A percentile compares a stretch with the other conserved stretches of the same genome.
Evolutionary conservation across 2,888 invertebrate genomes (phyloP).

Genomic region (Aspidapion aeneum): DNA sequence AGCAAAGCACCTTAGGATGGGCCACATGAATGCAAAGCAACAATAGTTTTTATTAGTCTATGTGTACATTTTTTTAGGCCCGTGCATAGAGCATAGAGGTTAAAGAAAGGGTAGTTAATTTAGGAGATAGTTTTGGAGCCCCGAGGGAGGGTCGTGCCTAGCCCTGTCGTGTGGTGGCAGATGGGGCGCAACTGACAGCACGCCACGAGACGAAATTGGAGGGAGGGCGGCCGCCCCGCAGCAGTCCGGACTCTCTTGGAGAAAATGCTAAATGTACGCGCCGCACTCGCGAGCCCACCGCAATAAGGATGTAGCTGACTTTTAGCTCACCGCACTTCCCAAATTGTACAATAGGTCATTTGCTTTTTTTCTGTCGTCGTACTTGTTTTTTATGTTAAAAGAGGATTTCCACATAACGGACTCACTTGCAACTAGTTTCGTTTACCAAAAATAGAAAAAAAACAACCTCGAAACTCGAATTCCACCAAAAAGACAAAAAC

Average conservation of each 20-base stretch:
- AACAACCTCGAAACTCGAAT: too few species aligned
- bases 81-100: background rate
- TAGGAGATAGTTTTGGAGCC: background rate
- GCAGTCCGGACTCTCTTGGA: too few species aligned
- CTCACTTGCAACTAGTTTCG: too few species aligned
- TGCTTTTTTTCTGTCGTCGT: too few species aligned
- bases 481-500: too few species aligned
- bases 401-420: too few species aligned
- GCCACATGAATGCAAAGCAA: background rate
- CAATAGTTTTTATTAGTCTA: background rate
- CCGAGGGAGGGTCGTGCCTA: background rate
- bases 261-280: background rate
- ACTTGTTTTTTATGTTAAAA: too few species aligned
- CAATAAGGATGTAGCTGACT: background rate
- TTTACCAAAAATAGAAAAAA: too few species aligned
- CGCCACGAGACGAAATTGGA: background rate
- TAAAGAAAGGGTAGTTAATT: background rate
- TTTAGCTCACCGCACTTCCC: too few species aligned
- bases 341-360: too few species aligned
- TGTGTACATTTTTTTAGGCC: too few species aligned
- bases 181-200: background rate
- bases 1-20: background rate
- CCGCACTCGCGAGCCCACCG: background rate
- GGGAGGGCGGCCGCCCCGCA: background rate
- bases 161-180: background rate